Conservation (phyloP, 2,888 invertebrate genomes). For the Choreutis nemorana region DNA sequence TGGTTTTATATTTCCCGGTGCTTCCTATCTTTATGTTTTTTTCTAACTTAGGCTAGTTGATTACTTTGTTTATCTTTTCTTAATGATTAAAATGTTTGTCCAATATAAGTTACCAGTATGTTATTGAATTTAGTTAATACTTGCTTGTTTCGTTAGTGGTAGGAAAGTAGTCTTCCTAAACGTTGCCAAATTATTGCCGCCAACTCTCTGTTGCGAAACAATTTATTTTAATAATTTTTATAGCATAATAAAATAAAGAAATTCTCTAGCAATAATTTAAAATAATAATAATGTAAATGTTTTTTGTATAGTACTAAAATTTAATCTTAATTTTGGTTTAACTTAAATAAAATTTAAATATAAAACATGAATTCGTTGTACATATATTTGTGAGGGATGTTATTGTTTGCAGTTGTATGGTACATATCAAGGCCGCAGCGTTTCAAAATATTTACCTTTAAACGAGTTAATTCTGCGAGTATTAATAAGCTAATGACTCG, state of each 20-base stretch:
- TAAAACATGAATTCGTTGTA: conserved; percentile 34
- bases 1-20: conserved; percentile 48
- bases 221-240: conserved; percentile 43
- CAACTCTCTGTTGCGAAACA: conserved; percentile 59
- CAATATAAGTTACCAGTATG: conserved; percentile 58
- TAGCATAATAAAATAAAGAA: conserved; percentile 55
- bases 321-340: conserved; percentile 41
- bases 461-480: conserved; percentile 12
- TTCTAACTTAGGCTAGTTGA: conserved; percentile 52
- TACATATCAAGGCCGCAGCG: conserved; percentile 37
- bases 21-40: conserved; percentile 61
- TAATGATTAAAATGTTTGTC: conserved; percentile 34
- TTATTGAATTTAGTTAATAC: conserved; percentile 63
- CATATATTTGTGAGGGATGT: conserved; percentile 28
- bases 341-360: conserved; percentile 16
- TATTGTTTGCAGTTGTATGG: conserved; percentile 19
- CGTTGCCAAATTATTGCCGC: conserved; percentile 63
- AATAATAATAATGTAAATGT: conserved; percentile 56
- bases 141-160: conserved; percentile 63
- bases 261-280: conserved; percentile 64
- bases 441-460: conserved; percentile 24
- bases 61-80: conserved; percentile 35
- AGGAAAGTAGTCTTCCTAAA: conserved; percentile 65
- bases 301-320: conserved; percentile 60
- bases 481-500: conserved; percentile 2